phyloP scores from a whole-genome alignment of 2,888 invertebrate species.

The Tenthredo mesomela region DNA sequence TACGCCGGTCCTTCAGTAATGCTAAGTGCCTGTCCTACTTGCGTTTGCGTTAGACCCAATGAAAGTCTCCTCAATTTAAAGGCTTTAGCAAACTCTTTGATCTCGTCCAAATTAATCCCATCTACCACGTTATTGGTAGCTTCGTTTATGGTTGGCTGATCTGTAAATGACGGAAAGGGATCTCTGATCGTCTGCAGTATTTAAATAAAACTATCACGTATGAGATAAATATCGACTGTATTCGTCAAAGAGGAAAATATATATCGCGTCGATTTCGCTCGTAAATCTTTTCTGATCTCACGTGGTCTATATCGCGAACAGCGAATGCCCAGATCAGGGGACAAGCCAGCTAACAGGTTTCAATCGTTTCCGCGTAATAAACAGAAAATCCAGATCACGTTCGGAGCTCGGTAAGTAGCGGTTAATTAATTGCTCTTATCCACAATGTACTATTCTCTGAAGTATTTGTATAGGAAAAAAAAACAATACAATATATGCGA shows the following conservation, averaged over 20 bases:
- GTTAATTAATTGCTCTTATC: slow-evolving; percentile 24
- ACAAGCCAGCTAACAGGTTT: slow-evolving; percentile 63
- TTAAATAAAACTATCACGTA: slow-evolving; percentile 36
- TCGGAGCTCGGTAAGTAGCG: slow-evolving; percentile 11
- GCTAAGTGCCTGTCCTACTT: slow-evolving; percentile 97
- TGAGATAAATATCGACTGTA: slow-evolving; percentile 60
- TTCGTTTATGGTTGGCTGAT: slow-evolving; percentile 96
- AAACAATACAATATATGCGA: neutral
- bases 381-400: slow-evolving; percentile 59
- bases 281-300: slow-evolving; percentile 67
- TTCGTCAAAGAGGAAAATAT: slow-evolving; percentile 64
- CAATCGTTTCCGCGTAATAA: slow-evolving; percentile 64
- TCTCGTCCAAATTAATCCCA: slow-evolving; percentile 98
- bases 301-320: slow-evolving; percentile 60
- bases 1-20: slow-evolving; percentile 99
- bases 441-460: slow-evolving; percentile 59
- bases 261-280: slow-evolving; percentile 67
- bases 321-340: slow-evolving; percentile 62
- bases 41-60: slow-evolving; percentile 96
- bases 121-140: slow-evolving; percentile 96
- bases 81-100: slow-evolving; percentile 98
- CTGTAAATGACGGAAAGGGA: slow-evolving; percentile 78
- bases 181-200: neutral
- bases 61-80: slow-evolving; percentile 96
- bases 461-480: neutral